A percentile compares a stretch with the other conserved stretches of the same genome.
Conservation (phyloP, 1,140 invertebrate genomes). For the Caenorhabditis latens region DNA sequence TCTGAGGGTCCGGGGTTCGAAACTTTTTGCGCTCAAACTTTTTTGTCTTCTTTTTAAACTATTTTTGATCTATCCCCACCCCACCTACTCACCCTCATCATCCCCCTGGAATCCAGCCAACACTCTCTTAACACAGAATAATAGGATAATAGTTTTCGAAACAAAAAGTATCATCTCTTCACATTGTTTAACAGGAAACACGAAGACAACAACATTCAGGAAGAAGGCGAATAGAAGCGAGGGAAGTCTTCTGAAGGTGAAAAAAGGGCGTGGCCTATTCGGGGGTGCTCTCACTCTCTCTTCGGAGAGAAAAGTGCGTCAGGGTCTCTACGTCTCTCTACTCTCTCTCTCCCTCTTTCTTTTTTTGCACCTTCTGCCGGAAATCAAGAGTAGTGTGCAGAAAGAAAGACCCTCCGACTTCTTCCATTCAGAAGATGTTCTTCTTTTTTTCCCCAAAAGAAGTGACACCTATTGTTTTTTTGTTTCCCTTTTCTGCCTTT, state of each 20-base stretch:
- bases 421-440: neutral
- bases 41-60: neutral
- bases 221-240: neutral
- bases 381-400: conserved; percentile 4
- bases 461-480: conserved; percentile 42
- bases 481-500: neutral
- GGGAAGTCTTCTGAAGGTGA: conserved; percentile 40
- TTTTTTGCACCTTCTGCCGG: neutral
- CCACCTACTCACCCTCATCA: neutral
- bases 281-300: neutral
- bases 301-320: too few relatives aligned
- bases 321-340: too few relatives aligned
- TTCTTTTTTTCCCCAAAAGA: neutral
- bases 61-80: neutral
- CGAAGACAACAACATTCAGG: conserved; percentile 11
- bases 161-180: conserved; percentile 8
- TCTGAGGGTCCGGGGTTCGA: neutral
- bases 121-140: neutral
- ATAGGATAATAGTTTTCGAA: neutral
- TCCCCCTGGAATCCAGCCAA: conserved; percentile 6
- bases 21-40: neutral
- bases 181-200: conserved; percentile 5
- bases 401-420: neutral
- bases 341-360: neutral
- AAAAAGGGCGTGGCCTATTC: conserved; percentile 32